Conservation (phyloP, 2,113 vertebrate genomes). For the Pollachius pollachius region DNA sequence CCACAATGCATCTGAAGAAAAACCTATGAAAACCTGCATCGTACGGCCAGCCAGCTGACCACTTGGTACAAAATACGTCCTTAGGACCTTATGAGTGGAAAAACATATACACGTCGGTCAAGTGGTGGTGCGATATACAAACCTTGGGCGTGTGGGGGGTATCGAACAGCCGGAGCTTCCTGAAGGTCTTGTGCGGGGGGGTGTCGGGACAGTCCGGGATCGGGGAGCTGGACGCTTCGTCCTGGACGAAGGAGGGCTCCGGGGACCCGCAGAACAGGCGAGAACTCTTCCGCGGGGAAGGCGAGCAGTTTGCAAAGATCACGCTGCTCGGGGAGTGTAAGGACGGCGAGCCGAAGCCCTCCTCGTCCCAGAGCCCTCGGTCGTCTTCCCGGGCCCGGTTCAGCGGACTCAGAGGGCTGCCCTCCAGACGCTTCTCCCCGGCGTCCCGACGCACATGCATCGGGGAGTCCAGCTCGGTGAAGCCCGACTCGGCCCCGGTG, state of each 20-base stretch:
- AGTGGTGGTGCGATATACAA: constrained; percentile 21
- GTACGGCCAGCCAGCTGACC: no score
- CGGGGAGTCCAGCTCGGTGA: constrained; percentile 90
- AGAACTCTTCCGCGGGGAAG: constrained; percentile 74
- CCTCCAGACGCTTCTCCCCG: constrained; percentile 58
- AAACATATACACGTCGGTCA: no score
- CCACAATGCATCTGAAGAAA: no score
- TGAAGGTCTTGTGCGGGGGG: constrained; percentile 92
- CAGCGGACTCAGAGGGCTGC: constrained; percentile 60
- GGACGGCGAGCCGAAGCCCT: constrained; percentile 83
- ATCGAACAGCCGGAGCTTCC: constrained; percentile 91
- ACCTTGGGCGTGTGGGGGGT: constrained; percentile 97
- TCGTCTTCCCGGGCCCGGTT: constrained; percentile 76
- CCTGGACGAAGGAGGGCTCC: constrained; percentile 41
- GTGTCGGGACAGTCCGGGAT: constrained; percentile 86
- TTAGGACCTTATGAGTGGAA: not conserved
- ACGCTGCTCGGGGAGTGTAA: constrained; percentile 70
- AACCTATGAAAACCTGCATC: no score
- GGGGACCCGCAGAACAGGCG: constrained; percentile 61
- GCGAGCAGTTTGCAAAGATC: constrained; percentile 73
- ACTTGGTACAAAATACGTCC: not conserved
- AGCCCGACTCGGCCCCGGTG: constrained; percentile 90
- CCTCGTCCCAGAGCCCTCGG: constrained; percentile 83
- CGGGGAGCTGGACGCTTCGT: constrained; percentile 76
- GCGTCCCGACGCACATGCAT: constrained; percentile 67